Conservation (phyloP, 2,888 invertebrate genomes). For the Flexamia atlantica region DNA sequence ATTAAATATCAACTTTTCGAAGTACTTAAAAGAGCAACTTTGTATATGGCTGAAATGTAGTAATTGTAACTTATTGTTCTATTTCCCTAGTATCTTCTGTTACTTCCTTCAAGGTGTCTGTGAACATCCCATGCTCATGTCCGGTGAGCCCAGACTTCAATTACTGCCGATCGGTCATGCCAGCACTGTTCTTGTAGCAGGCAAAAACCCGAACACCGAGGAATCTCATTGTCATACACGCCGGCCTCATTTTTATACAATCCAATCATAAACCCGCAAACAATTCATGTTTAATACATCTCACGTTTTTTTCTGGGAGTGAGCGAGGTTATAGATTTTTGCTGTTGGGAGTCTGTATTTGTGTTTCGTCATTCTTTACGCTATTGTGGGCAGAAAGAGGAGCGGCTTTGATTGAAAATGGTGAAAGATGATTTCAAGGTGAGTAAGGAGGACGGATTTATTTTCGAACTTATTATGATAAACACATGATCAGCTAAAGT, state of each 20-base stretch:
- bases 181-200: conserved; percentile 17
- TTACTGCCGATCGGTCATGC: conserved; percentile 46
- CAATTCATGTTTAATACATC: not conserved
- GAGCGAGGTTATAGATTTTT: not conserved
- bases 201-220: conserved; percentile 46
- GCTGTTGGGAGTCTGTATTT: not conserved
- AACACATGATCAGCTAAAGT: too few relatives aligned
- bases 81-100: too few relatives aligned
- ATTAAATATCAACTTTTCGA: too few relatives aligned
- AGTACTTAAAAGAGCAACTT: too few relatives aligned
- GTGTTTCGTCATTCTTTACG: not conserved
- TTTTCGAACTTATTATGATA: too few relatives aligned
- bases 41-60: too few relatives aligned
- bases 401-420: too few relatives aligned
- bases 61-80: too few relatives aligned
- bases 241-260: not conserved
- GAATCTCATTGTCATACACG: conserved; percentile 31
- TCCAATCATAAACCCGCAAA: conserved; percentile 35
- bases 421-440: too few relatives aligned
- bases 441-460: too few relatives aligned
- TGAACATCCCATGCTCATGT: not conserved
- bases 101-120: too few relatives aligned
- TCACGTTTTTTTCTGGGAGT: not conserved
- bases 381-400: not conserved
- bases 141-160: conserved; percentile 20